Base-by-base conservation (phyloP, 1,140 invertebrate species). In the Epicauta chinensis region DNA sequence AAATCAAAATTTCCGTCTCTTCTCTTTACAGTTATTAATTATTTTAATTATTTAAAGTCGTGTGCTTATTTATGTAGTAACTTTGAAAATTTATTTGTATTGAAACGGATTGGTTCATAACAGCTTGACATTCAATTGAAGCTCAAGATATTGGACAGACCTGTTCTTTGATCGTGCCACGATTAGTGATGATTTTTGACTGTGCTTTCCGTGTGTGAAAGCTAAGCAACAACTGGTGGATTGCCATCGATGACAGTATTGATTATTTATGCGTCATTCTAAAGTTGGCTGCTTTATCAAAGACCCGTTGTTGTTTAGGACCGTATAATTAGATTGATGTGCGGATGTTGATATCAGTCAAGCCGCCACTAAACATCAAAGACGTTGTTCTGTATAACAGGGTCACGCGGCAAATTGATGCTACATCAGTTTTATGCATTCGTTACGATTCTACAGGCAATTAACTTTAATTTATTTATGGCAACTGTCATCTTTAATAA, bases 271-370 rank as follows among this genome's bases (percentile, higher is more conserved):
- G 49, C 50, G 40, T 14, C 42, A 34, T 23, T 51, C 57, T 54
- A 55, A 59, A 62, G 52, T 56, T 57, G 55, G 58, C 58, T 56
- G 58, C 55, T 58, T 60, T 58, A 62, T 62, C 60, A 62, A 59
- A 59, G 53, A 32, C 51, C 47, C 10, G 10, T 34, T 34, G 53
- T 54, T 50, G 51, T 58, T 53, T 40, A 51, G 53, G 47, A 29
- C 59, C 59, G 59, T 63, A 63, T 63, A 63, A 63, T 63, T 63
- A 63, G 61, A 63, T 63, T 63, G 61, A 63, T 61, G 61, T 59
- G 59, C 61, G 61, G 61, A 63, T 61, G 61, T 61, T 63, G 61
- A 63, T 63, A 63, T 59, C 58, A 59, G 56, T 58, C 56, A 50
- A 48, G 52, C 54, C 51, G 50, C 37, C 56, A 55, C 35, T 51